A percentile compares a stretch with the other conserved stretches of the same genome.
phyloP scores from a whole-genome alignment of 2,113 vertebrate species.

The Lasiurus borealis region DNA sequence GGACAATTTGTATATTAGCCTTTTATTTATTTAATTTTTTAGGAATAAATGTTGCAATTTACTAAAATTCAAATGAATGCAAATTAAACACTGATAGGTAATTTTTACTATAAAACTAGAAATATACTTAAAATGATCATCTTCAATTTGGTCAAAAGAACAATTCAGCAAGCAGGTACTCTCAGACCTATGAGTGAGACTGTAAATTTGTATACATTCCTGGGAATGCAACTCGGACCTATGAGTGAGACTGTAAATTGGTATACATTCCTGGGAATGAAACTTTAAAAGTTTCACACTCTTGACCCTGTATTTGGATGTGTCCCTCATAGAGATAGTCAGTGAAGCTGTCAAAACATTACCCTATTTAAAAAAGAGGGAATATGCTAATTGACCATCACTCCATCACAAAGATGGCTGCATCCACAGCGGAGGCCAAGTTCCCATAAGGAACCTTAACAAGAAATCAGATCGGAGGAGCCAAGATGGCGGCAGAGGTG shows the following conservation, averaged over 20 bases:
- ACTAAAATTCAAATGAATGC: neutral
- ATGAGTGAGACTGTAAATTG: neutral
- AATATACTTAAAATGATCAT: constrained; percentile 25
- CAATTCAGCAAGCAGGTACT: neutral
- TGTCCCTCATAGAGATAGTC: neutral
- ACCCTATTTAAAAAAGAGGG: no score
- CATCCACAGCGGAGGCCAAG: no score
- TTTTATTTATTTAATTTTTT: neutral
- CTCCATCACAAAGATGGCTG: no score
- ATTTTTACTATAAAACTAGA: constrained; percentile 5
- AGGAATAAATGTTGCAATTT: neutral
- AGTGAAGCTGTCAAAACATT: neutral
- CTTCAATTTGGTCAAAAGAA: neutral
- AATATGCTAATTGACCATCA: no score
- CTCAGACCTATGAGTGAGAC: neutral
- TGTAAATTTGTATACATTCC: neutral
- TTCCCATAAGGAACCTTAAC: no score
- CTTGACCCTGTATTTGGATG: neutral
- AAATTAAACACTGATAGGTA: neutral
- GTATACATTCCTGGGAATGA: neutral
- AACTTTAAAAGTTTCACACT: neutral
- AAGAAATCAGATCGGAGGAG: no score
- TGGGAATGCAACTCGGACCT: neutral
- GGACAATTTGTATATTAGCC: no score
- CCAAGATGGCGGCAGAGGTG: no score